These are phyloP conservation scores for Steinernema khuongi DNA, from an alignment of 1,140 invertebrate species.

Conservation along the genomic window DNA sequence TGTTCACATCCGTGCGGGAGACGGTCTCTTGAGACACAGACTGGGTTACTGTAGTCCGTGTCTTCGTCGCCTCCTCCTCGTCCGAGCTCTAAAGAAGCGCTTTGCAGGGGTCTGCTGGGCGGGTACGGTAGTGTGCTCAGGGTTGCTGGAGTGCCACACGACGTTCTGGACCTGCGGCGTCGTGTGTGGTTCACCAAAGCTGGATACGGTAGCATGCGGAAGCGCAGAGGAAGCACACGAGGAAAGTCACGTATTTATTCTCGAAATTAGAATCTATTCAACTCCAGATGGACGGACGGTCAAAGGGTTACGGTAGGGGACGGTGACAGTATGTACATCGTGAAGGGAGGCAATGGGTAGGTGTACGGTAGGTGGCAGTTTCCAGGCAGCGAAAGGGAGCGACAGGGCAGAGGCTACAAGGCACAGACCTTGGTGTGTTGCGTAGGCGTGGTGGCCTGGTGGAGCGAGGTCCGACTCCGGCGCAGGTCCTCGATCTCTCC, in stretches of 20 bases:
- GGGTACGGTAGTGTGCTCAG: neutral
- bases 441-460: conserved; percentile 38
- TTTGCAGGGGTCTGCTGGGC: neutral
- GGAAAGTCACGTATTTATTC: neutral
- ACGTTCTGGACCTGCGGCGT: no score
- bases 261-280: conserved; percentile 3
- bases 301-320: neutral
- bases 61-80: neutral
- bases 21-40: conserved; percentile 25
- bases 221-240: neutral
- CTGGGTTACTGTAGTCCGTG: neutral
- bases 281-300: neutral
- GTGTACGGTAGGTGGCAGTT: neutral
- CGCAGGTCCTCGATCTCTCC: conserved; percentile 55
- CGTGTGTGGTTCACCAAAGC: no score
- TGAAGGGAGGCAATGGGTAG: conserved; percentile 12
- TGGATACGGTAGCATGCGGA: neutral
- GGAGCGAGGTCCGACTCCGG: conserved; percentile 47
- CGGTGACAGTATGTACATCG: conserved; percentile 1
- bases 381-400: conserved; percentile 7
- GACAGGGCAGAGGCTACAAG: conserved; percentile 30
- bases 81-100: neutral
- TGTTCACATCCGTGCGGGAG: conserved; percentile 6
- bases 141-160: no score
- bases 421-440: conserved; percentile 57